Conservation (phyloP, 2,797 vertebrate genomes). For the Girardinus metallicus region DNA sequence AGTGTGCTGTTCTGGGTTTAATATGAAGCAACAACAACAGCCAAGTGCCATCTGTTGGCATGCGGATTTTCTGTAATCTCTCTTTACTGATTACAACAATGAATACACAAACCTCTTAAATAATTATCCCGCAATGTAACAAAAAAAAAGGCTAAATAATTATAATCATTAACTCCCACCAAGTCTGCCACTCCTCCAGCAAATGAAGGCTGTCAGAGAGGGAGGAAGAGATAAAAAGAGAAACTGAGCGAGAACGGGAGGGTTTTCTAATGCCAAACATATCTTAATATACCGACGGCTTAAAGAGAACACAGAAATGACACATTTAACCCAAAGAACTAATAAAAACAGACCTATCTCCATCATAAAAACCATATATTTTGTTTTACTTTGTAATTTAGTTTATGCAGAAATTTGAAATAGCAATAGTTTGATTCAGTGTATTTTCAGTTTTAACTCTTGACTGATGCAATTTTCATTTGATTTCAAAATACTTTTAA, state of each 20-base stretch:
- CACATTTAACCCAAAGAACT: constrained; percentile 61
- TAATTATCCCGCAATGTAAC: constrained; percentile 85
- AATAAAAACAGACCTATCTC: constrained; percentile 61
- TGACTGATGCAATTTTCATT: not conserved
- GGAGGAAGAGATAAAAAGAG: constrained; percentile 55
- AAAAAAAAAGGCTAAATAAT: constrained; percentile 83
- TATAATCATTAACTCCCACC: constrained; percentile 88
- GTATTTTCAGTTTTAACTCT: not conserved
- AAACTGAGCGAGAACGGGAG: constrained; percentile 41
- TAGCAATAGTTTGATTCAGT: not conserved
- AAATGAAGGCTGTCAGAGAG: constrained; percentile 82
- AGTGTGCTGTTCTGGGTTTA: constrained; percentile 67
- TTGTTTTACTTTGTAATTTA: not conserved
- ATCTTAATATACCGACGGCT: constrained; percentile 75
- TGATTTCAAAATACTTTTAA: not conserved
- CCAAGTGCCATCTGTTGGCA: constrained; percentile 84
- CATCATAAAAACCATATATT: not conserved
- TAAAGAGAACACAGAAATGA: constrained; percentile 58
- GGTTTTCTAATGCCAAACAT: constrained; percentile 71
- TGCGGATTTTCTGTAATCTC: constrained; percentile 87
- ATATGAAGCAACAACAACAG: constrained; percentile 76
- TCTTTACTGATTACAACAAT: constrained; percentile 87
- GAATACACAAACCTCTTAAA: constrained; percentile 88
- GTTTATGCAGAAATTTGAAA: not conserved
- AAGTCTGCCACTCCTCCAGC: constrained; percentile 84